Conservation (phyloP, 2,113 vertebrate genomes). For the Colistium nudipinnis region DNA sequence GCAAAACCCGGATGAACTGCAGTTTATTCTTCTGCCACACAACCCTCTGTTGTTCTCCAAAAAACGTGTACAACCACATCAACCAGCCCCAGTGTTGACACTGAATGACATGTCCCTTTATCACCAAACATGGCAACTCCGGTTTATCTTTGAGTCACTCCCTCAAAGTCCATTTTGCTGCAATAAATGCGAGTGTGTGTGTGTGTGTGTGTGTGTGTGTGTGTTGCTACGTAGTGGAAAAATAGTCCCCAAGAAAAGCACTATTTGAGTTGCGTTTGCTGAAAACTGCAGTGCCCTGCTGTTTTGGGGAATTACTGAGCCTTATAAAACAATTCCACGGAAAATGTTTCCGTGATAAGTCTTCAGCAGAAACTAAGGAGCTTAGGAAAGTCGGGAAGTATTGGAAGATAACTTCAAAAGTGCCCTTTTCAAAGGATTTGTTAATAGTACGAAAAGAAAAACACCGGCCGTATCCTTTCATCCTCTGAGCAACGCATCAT, state of each 20-base stretch:
- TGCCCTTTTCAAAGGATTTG: slow-evolving; percentile 14
- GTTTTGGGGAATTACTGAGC: neutral
- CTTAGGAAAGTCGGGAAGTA: neutral
- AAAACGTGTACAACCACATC: neutral
- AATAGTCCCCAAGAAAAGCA: slow-evolving; percentile 6
- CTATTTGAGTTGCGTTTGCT: too few species aligned
- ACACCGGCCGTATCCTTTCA: neutral
- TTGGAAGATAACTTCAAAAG: too few species aligned
- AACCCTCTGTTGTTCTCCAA: neutral
- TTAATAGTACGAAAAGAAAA: slow-evolving; percentile 7
- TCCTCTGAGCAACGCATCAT: slow-evolving; percentile 6
- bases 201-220: too few species aligned
- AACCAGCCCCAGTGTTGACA: neutral
- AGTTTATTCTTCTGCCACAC: neutral
- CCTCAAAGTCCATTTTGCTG: neutral
- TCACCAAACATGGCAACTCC: neutral
- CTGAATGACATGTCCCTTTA: neutral
- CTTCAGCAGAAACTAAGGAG: neutral
- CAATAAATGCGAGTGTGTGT: neutral
- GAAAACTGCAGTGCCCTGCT: too few species aligned
- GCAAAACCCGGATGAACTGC: neutral
- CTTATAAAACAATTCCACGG: neutral
- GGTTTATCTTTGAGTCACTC: slow-evolving; percentile 11
- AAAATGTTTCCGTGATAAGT: neutral
- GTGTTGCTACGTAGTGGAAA: neutral